phyloP scores from a whole-genome alignment of 2,113 vertebrate species.

The Phasianus colchicus region DNA sequence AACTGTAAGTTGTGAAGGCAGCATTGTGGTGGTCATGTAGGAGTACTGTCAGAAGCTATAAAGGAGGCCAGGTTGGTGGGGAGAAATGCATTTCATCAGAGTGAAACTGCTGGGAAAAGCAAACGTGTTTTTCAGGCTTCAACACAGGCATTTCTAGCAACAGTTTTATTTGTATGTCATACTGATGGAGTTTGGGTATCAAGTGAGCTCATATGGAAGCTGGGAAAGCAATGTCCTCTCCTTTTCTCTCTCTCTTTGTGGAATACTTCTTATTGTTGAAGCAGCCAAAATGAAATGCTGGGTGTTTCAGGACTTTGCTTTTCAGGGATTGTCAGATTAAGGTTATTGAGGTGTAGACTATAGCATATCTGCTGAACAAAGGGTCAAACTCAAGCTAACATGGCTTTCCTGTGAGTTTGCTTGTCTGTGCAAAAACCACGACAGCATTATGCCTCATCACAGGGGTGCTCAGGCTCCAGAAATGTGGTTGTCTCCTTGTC shows the following conservation, averaged over 20 bases:
- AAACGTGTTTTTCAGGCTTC: not conserved
- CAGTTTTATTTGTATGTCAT: not conserved
- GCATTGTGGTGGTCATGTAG: not conserved
- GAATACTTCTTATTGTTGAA: not conserved
- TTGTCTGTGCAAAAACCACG: not conserved
- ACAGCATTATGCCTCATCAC: not conserved
- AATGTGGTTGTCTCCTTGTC: slow-evolving; percentile 25
- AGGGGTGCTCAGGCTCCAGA: not conserved
- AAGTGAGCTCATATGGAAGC: not conserved
- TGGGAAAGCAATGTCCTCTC: not conserved
- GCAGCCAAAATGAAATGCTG: not conserved
- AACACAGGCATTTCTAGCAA: not conserved
- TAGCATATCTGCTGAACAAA: not conserved
- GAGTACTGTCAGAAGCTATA: not conserved
- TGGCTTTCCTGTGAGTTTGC: not conserved
- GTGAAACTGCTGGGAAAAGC: not conserved
- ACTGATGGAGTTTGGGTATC: not conserved
- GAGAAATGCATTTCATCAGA: not conserved
- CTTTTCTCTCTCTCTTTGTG: not conserved
- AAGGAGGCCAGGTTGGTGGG: not conserved
- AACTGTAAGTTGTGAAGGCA: not conserved
- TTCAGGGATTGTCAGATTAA: not conserved
- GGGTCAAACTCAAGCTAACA: not conserved
- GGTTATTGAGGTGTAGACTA: not conserved
- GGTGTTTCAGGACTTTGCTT: not conserved